Evolutionary conservation across 2,797 vertebrate species (phyloP).

Genomic region (Gymnoscopelus braueri): DNA sequence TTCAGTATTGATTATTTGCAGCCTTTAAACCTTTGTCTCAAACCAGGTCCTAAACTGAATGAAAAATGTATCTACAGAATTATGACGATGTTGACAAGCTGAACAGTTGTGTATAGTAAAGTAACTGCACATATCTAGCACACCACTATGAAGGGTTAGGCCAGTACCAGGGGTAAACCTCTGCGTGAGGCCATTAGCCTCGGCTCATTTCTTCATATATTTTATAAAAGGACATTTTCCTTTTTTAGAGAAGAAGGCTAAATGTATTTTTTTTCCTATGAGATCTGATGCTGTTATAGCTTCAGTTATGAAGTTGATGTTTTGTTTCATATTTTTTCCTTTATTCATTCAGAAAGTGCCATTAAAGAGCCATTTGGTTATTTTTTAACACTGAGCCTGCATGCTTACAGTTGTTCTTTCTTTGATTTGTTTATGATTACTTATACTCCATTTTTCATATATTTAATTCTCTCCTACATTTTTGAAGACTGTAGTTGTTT

Average conservation of each 20-base stretch:
- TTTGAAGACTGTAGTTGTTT: constrained; percentile 85
- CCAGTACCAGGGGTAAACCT: constrained; percentile 62
- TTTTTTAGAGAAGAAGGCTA: constrained; percentile 59
- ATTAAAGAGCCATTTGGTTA: constrained; percentile 75
- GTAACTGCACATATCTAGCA: constrained; percentile 57
- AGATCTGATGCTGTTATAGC: constrained; percentile 68
- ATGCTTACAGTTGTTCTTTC: constrained; percentile 85
- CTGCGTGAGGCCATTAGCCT: constrained; percentile 63
- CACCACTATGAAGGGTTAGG: constrained; percentile 58
- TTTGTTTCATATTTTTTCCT: constrained; percentile 64
- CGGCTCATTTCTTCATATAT: constrained; percentile 57
- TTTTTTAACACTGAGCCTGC: constrained; percentile 86
- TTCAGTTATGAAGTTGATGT: constrained; percentile 61
- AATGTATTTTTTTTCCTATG: constrained; percentile 63
- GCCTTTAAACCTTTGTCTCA: constrained; percentile 20
- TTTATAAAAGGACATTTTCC: constrained; percentile 54
- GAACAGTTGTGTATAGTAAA: constrained; percentile 58
- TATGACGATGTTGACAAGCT: constrained; percentile 52
- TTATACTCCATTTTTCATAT: constrained; percentile 83
- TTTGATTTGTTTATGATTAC: constrained; percentile 81
- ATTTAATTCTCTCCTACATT: constrained; percentile 83
- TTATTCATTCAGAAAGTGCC: constrained; percentile 74
- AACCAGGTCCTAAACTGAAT: constrained; percentile 56
- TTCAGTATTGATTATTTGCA: constrained; percentile 55
- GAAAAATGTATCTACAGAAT: constrained; percentile 51